Conservation (phyloP, 1,140 invertebrate species). For the Calephelis nemesis region DNA sequence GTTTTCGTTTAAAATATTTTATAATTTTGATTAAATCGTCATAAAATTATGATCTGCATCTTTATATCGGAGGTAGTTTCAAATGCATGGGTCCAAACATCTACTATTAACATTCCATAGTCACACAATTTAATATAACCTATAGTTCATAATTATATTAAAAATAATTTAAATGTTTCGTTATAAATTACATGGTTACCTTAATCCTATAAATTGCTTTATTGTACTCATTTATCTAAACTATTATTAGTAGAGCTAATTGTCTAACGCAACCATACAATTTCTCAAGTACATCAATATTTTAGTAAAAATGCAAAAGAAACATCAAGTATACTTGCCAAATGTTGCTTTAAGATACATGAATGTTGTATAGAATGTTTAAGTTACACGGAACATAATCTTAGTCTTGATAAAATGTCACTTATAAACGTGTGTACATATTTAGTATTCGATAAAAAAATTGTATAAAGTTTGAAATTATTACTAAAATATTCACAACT, state of each 20-base stretch:
- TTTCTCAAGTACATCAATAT: constrained; percentile 1
- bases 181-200: constrained; percentile 54
- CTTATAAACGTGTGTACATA: background rate
- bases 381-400: background rate
- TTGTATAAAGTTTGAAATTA: background rate
- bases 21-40: constrained; percentile 13
- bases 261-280: background rate
- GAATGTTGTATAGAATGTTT: too few species aligned
- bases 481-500: background rate
- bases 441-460: background rate
- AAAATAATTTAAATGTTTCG: constrained; percentile 16
- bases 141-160: constrained; percentile 22
- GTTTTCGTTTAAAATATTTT: constrained; percentile 1
- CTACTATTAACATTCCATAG: constrained; percentile 19
- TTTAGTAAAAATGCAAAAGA: constrained; percentile 11
- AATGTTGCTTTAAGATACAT: background rate
- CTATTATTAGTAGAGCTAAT: constrained; percentile 31
- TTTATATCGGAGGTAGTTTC: constrained; percentile 28
- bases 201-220: constrained; percentile 63
- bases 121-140: constrained; percentile 20
- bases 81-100: constrained; percentile 32
- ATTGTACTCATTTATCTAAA: constrained; percentile 66
- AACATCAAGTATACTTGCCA: constrained; percentile 8
- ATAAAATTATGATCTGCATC: background rate
- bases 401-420: background rate